A percentile compares a stretch with the other conserved stretches of the same genome.
Conservation (phyloP, 2,888 invertebrate genomes). For the Dione juno region DNA sequence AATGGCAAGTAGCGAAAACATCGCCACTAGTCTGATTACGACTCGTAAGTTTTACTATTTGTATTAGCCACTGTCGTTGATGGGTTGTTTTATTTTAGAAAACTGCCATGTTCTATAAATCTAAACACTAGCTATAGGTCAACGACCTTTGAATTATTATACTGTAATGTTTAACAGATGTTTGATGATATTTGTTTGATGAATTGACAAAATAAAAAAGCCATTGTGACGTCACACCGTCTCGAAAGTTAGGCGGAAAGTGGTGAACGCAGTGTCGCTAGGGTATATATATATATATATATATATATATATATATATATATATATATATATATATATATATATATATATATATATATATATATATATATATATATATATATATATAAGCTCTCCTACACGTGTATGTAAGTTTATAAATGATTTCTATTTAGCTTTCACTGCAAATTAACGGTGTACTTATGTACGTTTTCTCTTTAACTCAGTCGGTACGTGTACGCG, state of each 20-base stretch:
- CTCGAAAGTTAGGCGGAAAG: too few species aligned
- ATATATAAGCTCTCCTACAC: background rate
- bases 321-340: too few species aligned
- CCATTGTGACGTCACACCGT: too few species aligned
- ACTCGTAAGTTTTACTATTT: slow-evolving; percentile 19
- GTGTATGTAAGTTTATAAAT: background rate
- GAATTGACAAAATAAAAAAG: too few species aligned
- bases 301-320: too few species aligned
- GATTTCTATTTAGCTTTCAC: slow-evolving; percentile 27
- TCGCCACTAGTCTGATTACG: slow-evolving; percentile 21
- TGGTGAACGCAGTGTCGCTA: too few species aligned
- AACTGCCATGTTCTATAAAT: background rate
- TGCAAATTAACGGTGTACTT: slow-evolving; percentile 9
- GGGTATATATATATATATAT: background rate
- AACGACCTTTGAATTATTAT: too few species aligned
- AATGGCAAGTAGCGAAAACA: slow-evolving; percentile 34
- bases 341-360: too few species aligned
- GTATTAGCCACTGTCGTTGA: background rate
- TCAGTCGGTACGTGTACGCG: slow-evolving; percentile 33
- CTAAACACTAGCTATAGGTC: background rate
- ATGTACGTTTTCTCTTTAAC: slow-evolving; percentile 25
- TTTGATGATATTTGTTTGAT: too few species aligned
- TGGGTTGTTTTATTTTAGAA: background rate
- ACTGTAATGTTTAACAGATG: too few species aligned
- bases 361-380: too few species aligned